Conservation (phyloP, 2,888 invertebrate species). For the Calameuta filiformis region DNA sequence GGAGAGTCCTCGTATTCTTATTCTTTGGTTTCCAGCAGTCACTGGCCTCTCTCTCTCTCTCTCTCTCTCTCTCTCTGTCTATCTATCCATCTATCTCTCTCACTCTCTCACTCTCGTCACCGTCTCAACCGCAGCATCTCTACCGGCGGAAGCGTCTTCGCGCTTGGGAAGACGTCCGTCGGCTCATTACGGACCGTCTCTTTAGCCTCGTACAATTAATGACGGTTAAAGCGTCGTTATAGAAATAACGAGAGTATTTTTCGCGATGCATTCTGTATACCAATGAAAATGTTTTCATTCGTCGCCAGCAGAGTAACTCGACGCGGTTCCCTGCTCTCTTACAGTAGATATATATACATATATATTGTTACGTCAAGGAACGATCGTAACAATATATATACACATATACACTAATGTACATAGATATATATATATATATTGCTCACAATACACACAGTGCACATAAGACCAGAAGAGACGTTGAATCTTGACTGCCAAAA, state of each 20-base stretch:
- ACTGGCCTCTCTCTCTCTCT: not conserved
- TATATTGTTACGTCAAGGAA: too few species aligned
- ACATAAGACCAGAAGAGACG: not conserved
- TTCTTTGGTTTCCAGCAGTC: not conserved
- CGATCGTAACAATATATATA: too few species aligned
- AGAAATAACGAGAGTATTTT: conserved; percentile 26
- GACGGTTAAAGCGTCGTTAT: conserved; percentile 47
- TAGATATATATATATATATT: not conserved
- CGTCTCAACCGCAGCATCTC: not conserved
- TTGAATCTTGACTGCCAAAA: conserved; percentile 24
- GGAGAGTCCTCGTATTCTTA: not conserved
- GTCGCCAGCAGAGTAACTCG: conserved; percentile 19
- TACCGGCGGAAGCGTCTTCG: not conserved
- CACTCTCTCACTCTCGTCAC: too few species aligned
- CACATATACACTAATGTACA: too few species aligned
- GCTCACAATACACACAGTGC: not conserved
- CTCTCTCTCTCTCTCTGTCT: too few species aligned
- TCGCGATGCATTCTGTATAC: conserved; percentile 35
- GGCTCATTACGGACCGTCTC: conserved; percentile 43
- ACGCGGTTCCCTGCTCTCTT: conserved; percentile 3
- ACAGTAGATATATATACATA: not conserved
- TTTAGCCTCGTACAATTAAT: conserved; percentile 43
- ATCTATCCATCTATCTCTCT: too few species aligned
- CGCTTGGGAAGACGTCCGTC: conserved; percentile 24
- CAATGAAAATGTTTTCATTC: conserved; percentile 49